A percentile compares a stretch with the other conserved stretches of the same genome.
phyloP scores from a whole-genome alignment of 1,140 invertebrate genomes.

The Chrysopa pallens region DNA sequence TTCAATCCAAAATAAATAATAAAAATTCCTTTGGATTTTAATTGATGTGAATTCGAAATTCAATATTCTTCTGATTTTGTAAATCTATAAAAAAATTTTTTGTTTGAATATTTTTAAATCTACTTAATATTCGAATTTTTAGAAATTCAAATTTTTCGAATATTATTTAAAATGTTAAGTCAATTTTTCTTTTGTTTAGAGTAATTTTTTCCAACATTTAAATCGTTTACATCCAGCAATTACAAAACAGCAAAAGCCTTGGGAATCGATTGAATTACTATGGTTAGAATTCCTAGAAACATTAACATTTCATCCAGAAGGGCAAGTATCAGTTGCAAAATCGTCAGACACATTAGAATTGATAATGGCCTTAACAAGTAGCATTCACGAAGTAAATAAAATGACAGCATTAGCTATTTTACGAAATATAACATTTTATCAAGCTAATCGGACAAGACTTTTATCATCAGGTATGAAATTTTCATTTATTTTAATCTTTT shows the following conservation, averaged over 20 bases:
- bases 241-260: constrained; percentile 22
- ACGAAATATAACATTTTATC: constrained; percentile 21
- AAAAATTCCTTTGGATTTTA: too few relatives aligned
- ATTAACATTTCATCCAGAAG: constrained; percentile 23
- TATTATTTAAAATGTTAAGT: not conserved
- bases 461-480: constrained; percentile 17
- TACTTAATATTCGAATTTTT: too few relatives aligned
- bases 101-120: too few relatives aligned
- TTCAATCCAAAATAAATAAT: not conserved
- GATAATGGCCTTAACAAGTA: constrained; percentile 12
- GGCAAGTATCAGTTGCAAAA: constrained; percentile 15
- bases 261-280: constrained; percentile 18
- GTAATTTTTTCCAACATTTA: constrained; percentile 22
- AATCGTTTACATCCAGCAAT: constrained; percentile 22
- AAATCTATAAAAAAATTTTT: too few relatives aligned
- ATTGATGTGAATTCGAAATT: too few relatives aligned
- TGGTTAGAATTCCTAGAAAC: constrained; percentile 28
- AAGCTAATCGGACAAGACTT: constrained; percentile 18
- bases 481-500: too few relatives aligned
- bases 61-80: too few relatives aligned
- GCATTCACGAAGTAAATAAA: constrained; percentile 10
- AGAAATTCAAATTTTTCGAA: not conserved
- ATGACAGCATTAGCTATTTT: constrained; percentile 14
- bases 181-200: constrained; percentile 11
- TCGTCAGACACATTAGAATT: constrained; percentile 14